These are phyloP conservation scores for Monopterus albus DNA, from an alignment of 2,113 vertebrate genomes.

Conservation along the genomic window DNA sequence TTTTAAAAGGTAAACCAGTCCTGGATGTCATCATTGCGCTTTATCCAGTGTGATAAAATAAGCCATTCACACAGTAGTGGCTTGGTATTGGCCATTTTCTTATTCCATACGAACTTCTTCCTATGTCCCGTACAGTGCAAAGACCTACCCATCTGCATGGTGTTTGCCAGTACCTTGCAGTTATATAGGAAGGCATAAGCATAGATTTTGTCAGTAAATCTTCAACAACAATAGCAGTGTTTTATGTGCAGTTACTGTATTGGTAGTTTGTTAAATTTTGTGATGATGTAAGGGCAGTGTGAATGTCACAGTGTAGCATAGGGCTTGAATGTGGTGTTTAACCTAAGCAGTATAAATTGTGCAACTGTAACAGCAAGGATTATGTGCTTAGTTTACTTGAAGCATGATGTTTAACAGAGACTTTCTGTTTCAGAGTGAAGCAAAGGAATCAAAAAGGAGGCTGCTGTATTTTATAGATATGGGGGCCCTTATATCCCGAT, in stretches of 20 bases:
- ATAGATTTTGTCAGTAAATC: no score
- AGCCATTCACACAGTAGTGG: no score
- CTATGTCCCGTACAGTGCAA: no score
- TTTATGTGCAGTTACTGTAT: neutral
- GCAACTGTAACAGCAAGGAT: neutral
- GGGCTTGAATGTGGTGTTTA: neutral
- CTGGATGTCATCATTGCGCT: neutral
- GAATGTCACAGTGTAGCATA: neutral
- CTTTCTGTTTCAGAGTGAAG: constrained; percentile 42
- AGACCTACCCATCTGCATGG: no score
- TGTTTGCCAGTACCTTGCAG: no score
- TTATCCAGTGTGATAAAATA: neutral
- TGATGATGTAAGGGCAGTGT: no score
- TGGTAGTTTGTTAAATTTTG: constrained; percentile 2
- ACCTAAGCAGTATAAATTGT: neutral
- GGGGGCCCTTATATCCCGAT: constrained; percentile 90
- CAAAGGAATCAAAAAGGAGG: constrained; percentile 11
- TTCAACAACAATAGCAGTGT: constrained; percentile 4
- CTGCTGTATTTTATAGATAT: constrained; percentile 68
- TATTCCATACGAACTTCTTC: neutral
- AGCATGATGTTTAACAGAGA: neutral
- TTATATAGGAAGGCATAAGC: neutral
- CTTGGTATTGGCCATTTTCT: no score
- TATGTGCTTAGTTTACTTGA: neutral
- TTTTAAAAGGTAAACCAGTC: neutral